Evolutionary conservation across 2,797 vertebrate species (phyloP).

Genomic region (Carcharodon carcharias): DNA sequence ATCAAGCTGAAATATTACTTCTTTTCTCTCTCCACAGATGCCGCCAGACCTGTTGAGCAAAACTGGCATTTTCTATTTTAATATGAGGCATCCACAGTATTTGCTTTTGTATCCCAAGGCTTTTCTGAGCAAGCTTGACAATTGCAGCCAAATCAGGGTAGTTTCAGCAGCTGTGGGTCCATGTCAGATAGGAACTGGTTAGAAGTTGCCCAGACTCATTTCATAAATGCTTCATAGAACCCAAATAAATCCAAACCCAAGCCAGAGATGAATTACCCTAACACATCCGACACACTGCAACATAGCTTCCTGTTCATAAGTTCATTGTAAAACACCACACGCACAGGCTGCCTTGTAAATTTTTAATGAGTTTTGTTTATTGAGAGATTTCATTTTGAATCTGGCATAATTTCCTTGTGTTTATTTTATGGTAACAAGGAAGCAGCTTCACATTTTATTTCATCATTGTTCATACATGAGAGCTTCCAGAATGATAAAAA

Average conservation of each 20-base stretch:
- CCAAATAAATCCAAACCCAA: neutral
- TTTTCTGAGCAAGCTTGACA: neutral
- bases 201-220: neutral
- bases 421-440: constrained; percentile 10
- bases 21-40: too few species aligned
- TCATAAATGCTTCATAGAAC: neutral
- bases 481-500: constrained; percentile 9
- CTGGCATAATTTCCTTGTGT: constrained; percentile 24
- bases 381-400: constrained; percentile 19
- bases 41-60: too few species aligned
- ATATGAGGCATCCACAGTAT: too few species aligned
- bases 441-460: constrained; percentile 10
- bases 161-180: neutral
- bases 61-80: too few species aligned
- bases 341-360: constrained; percentile 5
- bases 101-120: too few species aligned
- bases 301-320: neutral
- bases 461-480: constrained; percentile 28
- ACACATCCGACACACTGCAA: neutral
- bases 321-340: neutral
- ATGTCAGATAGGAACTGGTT: neutral
- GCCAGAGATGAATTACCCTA: neutral
- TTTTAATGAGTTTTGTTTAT: constrained; percentile 23
- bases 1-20: too few species aligned
- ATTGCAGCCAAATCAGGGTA: neutral